Conservation (phyloP, 1,140 invertebrate genomes). For the Papilio helenus region DNA sequence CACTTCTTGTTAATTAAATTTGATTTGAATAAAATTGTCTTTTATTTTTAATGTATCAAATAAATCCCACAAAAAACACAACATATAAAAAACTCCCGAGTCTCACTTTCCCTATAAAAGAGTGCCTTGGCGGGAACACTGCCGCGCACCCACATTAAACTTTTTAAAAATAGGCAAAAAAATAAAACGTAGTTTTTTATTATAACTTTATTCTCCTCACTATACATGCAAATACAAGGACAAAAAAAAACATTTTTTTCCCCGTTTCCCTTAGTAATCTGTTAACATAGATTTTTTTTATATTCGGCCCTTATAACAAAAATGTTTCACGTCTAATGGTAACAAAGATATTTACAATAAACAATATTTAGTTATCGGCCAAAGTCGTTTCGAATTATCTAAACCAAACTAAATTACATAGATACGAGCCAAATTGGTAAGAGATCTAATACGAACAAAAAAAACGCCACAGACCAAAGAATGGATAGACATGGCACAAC, state of each 20-base stretch:
- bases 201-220: slow-evolving; percentile 79
- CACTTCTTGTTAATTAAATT: slow-evolving; percentile 37
- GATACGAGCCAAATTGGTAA: slow-evolving; percentile 46
- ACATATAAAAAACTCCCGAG: no score
- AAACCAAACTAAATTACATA: slow-evolving; percentile 14
- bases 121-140: no score
- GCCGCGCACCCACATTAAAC: no score
- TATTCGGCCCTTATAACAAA: slow-evolving; percentile 50
- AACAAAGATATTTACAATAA: slow-evolving; percentile 64
- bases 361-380: slow-evolving; percentile 41
- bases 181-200: slow-evolving; percentile 61
- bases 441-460: slow-evolving; percentile 52
- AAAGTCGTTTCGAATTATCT: neutral
- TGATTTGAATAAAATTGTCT: slow-evolving; percentile 15
- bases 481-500: slow-evolving; percentile 61
- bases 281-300: slow-evolving; percentile 15
- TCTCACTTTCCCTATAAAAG: no score
- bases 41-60: slow-evolving; percentile 15
- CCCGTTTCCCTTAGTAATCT: slow-evolving; percentile 14
- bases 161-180: slow-evolving; percentile 41
- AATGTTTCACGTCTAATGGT: slow-evolving; percentile 62
- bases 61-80: no score
- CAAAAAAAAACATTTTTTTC: slow-evolving; percentile 52
- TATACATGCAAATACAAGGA: slow-evolving; percentile 79
- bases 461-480: slow-evolving; percentile 42